Conservation (phyloP, 2,797 vertebrate species). For the Potorous gilbertii region DNA sequence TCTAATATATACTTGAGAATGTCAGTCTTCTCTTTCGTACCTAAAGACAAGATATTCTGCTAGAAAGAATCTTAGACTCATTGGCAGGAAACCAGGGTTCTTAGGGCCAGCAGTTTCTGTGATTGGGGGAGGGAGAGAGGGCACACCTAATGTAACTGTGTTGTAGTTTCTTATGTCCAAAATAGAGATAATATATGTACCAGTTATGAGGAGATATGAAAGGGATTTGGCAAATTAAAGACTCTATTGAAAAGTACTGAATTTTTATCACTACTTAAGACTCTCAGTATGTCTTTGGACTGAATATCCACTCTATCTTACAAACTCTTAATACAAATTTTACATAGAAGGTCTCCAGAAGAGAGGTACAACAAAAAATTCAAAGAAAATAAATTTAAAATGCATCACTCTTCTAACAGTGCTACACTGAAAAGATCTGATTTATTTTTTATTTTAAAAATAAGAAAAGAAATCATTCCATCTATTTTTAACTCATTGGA, state of each 20-base stretch:
- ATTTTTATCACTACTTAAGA: not conserved
- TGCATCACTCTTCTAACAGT: not conserved
- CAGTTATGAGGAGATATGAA: not conserved
- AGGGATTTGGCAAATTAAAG: not conserved
- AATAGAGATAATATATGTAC: not conserved
- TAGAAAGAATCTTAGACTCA: not conserved
- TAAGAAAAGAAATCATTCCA: not conserved
- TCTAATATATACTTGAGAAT: not conserved
- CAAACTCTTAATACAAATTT: constrained; percentile 11
- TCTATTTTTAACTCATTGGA: constrained; percentile 3
- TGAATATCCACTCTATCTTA: not conserved
- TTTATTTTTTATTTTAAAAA: constrained; percentile 27
- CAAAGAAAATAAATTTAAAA: constrained; percentile 30
- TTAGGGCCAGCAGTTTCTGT: not conserved
- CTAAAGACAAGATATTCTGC: not conserved
- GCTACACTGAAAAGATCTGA: not conserved
- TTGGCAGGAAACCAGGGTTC: not conserved
- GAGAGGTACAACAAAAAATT: not conserved
- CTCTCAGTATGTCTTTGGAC: not conserved
- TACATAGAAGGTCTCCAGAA: not conserved
- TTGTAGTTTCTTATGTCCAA: not conserved
- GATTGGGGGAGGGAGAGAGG: not conserved
- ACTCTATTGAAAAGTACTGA: not conserved
- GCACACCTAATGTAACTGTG: not conserved
- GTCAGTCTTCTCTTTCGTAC: not conserved